Base-by-base conservation (phyloP, 2,888 invertebrate genomes). In the Meganola albula region DNA sequence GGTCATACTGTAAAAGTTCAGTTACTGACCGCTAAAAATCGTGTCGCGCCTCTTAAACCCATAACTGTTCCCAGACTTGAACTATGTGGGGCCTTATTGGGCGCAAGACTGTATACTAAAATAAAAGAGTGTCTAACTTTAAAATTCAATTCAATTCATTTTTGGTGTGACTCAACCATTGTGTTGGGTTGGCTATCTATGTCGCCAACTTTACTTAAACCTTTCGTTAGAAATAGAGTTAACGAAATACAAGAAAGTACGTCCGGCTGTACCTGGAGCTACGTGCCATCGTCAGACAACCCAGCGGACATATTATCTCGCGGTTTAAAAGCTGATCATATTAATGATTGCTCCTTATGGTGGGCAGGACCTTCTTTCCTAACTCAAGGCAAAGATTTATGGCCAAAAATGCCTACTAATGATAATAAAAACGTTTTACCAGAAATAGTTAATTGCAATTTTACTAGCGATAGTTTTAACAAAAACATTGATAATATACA, bases 301-400 rank as follows among this genome's bases (percentile, higher is more conserved):
- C 53, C 57, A 2, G 52, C 53, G 3, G 59, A 57, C 36, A 34
- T 57, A 3, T 34, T 38, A 31, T 51, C 54, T 30, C 50, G 54
- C 1, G 52, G 53, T 12, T 20, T 48, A 16, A 42, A 24, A 22
- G 48, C 51, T 35, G 40, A 45, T 20, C n/a, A n/a, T n/a, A n/a
- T n/a, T n/a, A n/a, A n/a, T n/a, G n/a, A n/a, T n/a, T n/a, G n/a
- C n/a, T n/a, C n/a, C n/a, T n/a, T n/a, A n/a, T n/a, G n/a, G n/a
- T n/a, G n/a, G n/a, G n/a, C n/a, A n/a, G n/a, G n/a, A n/a, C n/a
- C n/a, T n/a, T n/a, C n/a, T n/a, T n/a, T n/a, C n/a, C n/a, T n/a
- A n/a, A n/a, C n/a, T n/a, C n/a, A n/a, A n/a, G n/a, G n/a, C n/a
- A n/a, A n/a, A n/a, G n/a, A n/a, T n/a, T n/a, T n/a, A n/a, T n/a